Percentiles rank a stretch among this genome's conserved stretches.
Conservation (phyloP, 2,797 vertebrate genomes). For the Bovichtus diacanthus region DNA sequence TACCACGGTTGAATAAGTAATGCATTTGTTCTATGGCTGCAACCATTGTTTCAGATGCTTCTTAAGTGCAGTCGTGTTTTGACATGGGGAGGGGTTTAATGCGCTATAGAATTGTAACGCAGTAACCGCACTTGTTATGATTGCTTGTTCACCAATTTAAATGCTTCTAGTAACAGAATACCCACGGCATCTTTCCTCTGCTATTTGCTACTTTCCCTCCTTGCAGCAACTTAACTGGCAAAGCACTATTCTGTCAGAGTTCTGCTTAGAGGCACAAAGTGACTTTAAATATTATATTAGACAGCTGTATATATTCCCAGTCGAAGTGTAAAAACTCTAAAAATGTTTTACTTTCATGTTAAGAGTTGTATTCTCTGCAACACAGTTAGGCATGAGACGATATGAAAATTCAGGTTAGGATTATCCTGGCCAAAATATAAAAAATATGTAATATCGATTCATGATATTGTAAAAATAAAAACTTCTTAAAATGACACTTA, state of each 20-base stretch:
- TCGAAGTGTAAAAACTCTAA: not conserved
- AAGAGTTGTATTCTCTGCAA: not conserved
- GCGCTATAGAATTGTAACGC: not conserved
- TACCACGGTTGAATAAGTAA: not conserved
- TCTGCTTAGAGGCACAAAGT: conserved; percentile 17
- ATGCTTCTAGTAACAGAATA: not conserved
- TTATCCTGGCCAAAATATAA: no score
- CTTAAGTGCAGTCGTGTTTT: not conserved
- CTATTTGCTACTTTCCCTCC: conserved; percentile 3
- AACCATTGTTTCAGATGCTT: not conserved
- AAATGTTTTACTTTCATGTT: not conserved
- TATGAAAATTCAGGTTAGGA: no score
- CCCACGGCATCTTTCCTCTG: not conserved
- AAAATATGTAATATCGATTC: no score
- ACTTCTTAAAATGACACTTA: no score
- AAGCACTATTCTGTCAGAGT: conserved; percentile 2
- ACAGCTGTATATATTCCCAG: conserved; percentile 8
- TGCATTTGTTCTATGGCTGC: not conserved
- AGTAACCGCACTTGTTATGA: not conserved
- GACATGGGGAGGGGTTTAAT: not conserved
- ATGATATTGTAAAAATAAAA: no score
- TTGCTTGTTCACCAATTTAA: not conserved
- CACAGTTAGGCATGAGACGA: not conserved
- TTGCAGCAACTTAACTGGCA: conserved; percentile 4
- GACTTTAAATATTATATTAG: conserved; percentile 22